Conservation (phyloP, 2,113 vertebrate genomes). For the Vidua macroura region DNA sequence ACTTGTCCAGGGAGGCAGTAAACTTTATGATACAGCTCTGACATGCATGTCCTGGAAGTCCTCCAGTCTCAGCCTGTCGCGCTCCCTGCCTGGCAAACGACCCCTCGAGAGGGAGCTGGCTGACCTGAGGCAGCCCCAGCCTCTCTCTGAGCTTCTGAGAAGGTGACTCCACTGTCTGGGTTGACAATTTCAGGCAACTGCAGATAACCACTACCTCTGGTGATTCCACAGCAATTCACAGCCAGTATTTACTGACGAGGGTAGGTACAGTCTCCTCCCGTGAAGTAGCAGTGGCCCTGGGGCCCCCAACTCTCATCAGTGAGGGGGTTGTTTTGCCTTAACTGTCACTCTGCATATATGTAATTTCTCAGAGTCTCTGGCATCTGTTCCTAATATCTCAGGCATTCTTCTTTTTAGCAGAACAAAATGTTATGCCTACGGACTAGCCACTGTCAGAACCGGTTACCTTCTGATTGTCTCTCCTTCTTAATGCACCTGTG, state of each 20-base stretch:
- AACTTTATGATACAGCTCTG: neutral
- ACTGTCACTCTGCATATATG: slow-evolving; percentile 31
- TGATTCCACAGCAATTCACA: neutral
- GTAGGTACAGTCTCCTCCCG: neutral
- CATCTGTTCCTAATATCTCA: slow-evolving; percentile 42
- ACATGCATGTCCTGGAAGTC: neutral
- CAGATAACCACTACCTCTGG: neutral
- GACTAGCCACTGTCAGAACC: slow-evolving; percentile 38
- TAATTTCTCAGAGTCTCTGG: slow-evolving; percentile 2
- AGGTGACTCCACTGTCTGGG: neutral
- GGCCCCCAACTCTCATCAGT: neutral
- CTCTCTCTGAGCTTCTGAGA: neutral
- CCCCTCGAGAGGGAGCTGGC: neutral
- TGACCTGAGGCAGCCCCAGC: neutral
- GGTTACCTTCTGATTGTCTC: neutral
- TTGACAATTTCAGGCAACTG: neutral
- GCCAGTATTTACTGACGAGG: neutral
- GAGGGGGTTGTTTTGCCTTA: neutral
- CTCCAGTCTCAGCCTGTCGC: neutral
- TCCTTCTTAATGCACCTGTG: neutral
- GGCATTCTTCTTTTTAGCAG: neutral
- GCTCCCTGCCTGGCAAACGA: neutral
- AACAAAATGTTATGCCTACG: slow-evolving; percentile 7
- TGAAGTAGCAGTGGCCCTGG: neutral
- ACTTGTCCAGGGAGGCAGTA: neutral